A percentile compares a stretch with the other conserved stretches of the same genome.
phyloP scores from a whole-genome alignment of 2,113 vertebrate genomes.

The Nibea albiflora region DNA sequence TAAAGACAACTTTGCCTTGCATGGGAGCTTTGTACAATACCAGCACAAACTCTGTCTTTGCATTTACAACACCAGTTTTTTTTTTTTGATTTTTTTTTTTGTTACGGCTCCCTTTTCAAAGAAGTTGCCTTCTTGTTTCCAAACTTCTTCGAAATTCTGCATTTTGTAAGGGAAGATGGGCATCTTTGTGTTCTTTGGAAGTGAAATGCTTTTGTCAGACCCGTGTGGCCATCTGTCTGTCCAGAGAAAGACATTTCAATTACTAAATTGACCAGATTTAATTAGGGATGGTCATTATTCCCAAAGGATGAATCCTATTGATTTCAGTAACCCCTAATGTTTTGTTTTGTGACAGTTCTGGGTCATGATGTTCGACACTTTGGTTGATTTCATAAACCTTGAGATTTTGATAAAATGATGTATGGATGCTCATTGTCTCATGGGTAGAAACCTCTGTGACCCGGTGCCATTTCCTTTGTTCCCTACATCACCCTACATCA shows the following conservation, averaged over 20 bases:
- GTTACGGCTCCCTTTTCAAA: constrained; percentile 22
- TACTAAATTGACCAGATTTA: neutral
- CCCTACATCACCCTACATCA: neutral
- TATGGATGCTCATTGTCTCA: neutral
- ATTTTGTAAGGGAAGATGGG: neutral
- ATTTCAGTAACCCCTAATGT: neutral
- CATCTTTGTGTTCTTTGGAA: neutral
- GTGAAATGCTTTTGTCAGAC: neutral
- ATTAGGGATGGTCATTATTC: neutral
- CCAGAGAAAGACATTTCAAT: neutral
- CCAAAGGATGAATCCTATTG: neutral
- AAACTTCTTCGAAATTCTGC: neutral
- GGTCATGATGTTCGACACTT: neutral
- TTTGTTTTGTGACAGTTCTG: neutral
- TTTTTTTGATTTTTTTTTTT: constrained; percentile 60
- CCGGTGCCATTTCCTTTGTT: no score
- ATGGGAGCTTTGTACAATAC: constrained; percentile 51
- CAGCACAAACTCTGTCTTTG: neutral
- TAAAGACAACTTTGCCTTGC: constrained; percentile 69
- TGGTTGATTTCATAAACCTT: neutral
- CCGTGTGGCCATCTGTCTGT: neutral
- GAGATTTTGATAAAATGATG: neutral
- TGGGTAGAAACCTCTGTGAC: neutral
- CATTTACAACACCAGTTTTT: constrained; percentile 25
- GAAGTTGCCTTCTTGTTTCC: neutral